Evolutionary conservation across 2,888 invertebrate species (phyloP).

Genomic region (Galerucella nymphaeae): DNA sequence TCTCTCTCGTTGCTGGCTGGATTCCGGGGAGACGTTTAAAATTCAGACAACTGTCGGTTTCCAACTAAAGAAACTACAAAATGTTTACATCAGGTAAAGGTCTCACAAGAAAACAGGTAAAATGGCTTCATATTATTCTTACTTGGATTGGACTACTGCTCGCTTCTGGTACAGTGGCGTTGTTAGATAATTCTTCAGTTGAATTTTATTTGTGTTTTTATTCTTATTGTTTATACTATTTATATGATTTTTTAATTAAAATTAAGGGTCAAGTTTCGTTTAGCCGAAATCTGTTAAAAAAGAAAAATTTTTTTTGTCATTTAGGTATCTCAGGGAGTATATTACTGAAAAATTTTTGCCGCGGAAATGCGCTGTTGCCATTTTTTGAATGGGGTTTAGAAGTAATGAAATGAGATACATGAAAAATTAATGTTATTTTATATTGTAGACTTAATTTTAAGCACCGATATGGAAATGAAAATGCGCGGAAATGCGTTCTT

Average conservation of each 20-base stretch:
- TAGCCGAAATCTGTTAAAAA: too few relatives aligned
- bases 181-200: background rate
- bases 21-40: slow-evolving; percentile 42
- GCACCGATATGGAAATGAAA: too few relatives aligned
- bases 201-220: background rate
- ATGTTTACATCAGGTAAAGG: slow-evolving; percentile 47
- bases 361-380: too few relatives aligned
- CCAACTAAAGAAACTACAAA: slow-evolving; percentile 43
- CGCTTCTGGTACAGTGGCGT: slow-evolving; percentile 27
- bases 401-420: too few relatives aligned
- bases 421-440: too few relatives aligned
- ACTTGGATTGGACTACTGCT: slow-evolving; percentile 36
- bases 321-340: too few relatives aligned
- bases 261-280: too few relatives aligned
- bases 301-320: too few relatives aligned
- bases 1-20: slow-evolving; percentile 27
- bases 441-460: too few relatives aligned
- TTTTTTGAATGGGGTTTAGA: too few relatives aligned
- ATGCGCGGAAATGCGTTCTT: too few relatives aligned
- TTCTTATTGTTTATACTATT: background rate
- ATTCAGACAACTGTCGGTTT: slow-evolving; percentile 45
- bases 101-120: slow-evolving; percentile 47
- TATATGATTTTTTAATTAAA: background rate
- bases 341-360: too few relatives aligned
- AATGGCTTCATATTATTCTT: slow-evolving; percentile 46